These are phyloP conservation scores for Ailurus styani DNA, from an alignment of 2,113 vertebrate species.

Conservation along the genomic window DNA sequence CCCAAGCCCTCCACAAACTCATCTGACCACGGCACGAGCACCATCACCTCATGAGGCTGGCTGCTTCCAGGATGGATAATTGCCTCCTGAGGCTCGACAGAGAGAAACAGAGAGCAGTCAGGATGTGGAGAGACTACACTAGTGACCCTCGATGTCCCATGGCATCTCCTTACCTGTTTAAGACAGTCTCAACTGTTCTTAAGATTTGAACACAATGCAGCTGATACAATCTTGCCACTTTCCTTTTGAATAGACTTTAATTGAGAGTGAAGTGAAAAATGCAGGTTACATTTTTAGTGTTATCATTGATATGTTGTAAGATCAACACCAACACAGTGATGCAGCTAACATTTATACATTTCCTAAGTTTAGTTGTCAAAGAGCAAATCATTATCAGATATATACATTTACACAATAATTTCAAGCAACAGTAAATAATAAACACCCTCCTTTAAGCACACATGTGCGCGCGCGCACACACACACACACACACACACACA, in stretches of 20 bases:
- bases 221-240: constrained; percentile 73
- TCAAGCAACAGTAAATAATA: constrained; percentile 87
- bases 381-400: constrained; percentile 85
- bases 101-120: constrained; percentile 75
- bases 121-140: constrained; percentile 75
- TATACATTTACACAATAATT: constrained; percentile 82
- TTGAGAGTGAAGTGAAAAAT: constrained; percentile 85
- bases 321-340: constrained; percentile 82
- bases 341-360: constrained; percentile 82
- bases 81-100: constrained; percentile 69
- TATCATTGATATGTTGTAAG: constrained; percentile 80
- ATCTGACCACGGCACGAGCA: neutral
- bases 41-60: constrained; percentile 56
- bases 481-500: neutral
- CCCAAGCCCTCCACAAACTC: neutral
- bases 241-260: constrained; percentile 87
- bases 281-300: constrained; percentile 86
- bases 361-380: constrained; percentile 83
- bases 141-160: constrained; percentile 67
- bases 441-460: constrained; percentile 79
- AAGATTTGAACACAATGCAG: constrained; percentile 79
- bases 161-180: constrained; percentile 60
- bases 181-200: constrained; percentile 52
- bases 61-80: constrained; percentile 56
- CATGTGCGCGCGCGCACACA: neutral